Base-by-base conservation (phyloP, 2,888 invertebrate species). In the Octonoba sinensis region DNA sequence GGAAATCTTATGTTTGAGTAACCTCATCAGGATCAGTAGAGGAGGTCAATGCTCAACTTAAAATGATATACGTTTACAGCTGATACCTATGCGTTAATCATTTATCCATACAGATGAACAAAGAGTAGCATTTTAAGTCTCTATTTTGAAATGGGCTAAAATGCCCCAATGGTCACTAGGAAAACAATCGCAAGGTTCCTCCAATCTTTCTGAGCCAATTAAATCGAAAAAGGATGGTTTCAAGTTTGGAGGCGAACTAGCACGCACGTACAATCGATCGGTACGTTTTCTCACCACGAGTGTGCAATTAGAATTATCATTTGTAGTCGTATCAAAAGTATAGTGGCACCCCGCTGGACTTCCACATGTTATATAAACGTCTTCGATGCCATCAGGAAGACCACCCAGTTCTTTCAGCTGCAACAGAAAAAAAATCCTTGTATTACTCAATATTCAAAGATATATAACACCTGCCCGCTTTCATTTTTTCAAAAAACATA, bases 91-190 rank as follows among this genome's bases (percentile, higher is more conserved):
- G n/a, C n/a, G n/a, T n/a, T n/a, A n/a, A n/a, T n/a, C n/a, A n/a
- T n/a, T n/a, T n/a, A n/a, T n/a, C n/a, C n/a, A n/a, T n/a, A n/a
- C n/a, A n/a, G n/a, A n/a, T n/a, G n/a, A n/a, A n/a, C n/a, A n/a
- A n/a, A n/a, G n/a, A n/a, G n/a, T n/a, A n/a, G n/a, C n/a, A n/a
- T n/a, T n/a, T n/a, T n/a, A n/a, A n/a, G n/a, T n/a, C 72, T 83
- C 77, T 24, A 73, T 57, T 60, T 74, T 70, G 62, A 83, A 84
- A 66, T 83, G 78, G 36, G 77, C 56, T 20, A 83, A 69, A 11
- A 86, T 49, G n/a, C 90, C 91, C 91, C 91, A 91, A 85, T 91
- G 91, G 86, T 91, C 91, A 85, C 90, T 91, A 3, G 91, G 90
- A 86, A 90, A 91, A 70, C 89, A 87, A 83, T 89, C 89, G 70